Evolutionary conservation across 2,888 invertebrate genomes (phyloP).

Genomic region (Phlogophora meticulosa): DNA sequence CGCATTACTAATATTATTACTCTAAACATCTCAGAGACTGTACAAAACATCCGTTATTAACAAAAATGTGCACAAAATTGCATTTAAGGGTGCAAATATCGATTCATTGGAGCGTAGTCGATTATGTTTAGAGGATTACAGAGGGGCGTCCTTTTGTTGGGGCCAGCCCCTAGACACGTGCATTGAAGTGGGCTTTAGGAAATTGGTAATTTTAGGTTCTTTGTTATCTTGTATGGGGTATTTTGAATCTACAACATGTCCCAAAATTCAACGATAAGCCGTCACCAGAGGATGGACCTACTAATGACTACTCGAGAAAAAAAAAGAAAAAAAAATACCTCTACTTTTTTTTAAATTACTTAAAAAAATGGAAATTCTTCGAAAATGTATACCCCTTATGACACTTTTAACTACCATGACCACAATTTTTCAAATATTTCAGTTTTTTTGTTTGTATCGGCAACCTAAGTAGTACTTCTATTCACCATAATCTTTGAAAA

Average conservation of each 20-base stretch:
- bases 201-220: constrained; percentile 49
- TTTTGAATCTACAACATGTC: constrained; percentile 17
- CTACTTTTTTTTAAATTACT: too few species aligned
- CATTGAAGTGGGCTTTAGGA: constrained; percentile 48
- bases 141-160: constrained; percentile 68
- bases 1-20: background rate
- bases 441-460: too few species aligned
- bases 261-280: too few species aligned
- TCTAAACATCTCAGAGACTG: constrained; percentile 10
- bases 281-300: too few species aligned
- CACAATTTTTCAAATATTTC: too few species aligned
- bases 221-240: constrained; percentile 41
- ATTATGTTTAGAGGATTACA: constrained; percentile 64
- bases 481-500: too few species aligned
- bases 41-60: constrained; percentile 35
- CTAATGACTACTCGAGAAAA: too few species aligned
- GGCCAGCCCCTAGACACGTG: constrained; percentile 55
- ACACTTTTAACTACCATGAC: too few species aligned
- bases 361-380: too few species aligned
- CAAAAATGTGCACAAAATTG: constrained; percentile 49
- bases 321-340: too few species aligned
- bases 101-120: constrained; percentile 61
- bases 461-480: too few species aligned
- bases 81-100: constrained; percentile 54
- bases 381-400: too few species aligned